Conservation (phyloP, 2,888 invertebrate species). For the Patella ulyssiponensis region DNA sequence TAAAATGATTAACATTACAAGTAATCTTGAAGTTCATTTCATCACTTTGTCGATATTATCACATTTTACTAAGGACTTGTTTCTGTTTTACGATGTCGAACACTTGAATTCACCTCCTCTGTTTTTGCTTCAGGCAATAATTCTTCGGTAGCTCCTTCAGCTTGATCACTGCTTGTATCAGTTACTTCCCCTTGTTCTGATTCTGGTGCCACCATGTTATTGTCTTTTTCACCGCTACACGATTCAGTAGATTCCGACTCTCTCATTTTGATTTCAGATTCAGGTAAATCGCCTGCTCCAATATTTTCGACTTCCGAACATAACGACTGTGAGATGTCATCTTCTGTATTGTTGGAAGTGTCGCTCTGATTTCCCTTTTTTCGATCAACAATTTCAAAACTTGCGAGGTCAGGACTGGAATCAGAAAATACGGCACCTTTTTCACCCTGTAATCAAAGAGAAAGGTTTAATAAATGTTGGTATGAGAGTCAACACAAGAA, state of each 20-base stretch:
- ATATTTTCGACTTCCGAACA: slow-evolving; percentile 38
- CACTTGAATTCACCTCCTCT: neutral
- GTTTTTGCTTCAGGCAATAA: neutral
- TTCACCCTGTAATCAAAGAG: slow-evolving; percentile 19
- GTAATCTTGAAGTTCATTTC: too few relatives aligned
- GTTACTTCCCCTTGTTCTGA: neutral
- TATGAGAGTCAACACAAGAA: neutral
- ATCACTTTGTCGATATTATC: too few relatives aligned
- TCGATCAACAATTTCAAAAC: slow-evolving; percentile 52
- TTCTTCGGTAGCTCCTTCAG: neutral
- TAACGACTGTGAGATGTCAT: slow-evolving; percentile 14
- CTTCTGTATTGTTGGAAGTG: slow-evolving; percentile 11
- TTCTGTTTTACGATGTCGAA: neutral
- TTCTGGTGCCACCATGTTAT: neutral
- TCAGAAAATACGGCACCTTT: slow-evolving; percentile 37
- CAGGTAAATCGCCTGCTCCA: slow-evolving; percentile 7
- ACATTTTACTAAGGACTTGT: neutral
- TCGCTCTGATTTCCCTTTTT: slow-evolving; percentile 37
- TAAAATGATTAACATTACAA: too few relatives aligned
- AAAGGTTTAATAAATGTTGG: neutral
- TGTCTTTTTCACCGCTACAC: slow-evolving; percentile 7
- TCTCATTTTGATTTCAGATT: neutral
- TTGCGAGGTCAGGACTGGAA: slow-evolving; percentile 54
- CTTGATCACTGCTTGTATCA: neutral
- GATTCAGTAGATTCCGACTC: neutral